A percentile compares a stretch with the other conserved stretches of the same genome.
Evolutionary conservation across 2,113 vertebrate species (phyloP).

Genomic region (Macrotis lagotis): DNA sequence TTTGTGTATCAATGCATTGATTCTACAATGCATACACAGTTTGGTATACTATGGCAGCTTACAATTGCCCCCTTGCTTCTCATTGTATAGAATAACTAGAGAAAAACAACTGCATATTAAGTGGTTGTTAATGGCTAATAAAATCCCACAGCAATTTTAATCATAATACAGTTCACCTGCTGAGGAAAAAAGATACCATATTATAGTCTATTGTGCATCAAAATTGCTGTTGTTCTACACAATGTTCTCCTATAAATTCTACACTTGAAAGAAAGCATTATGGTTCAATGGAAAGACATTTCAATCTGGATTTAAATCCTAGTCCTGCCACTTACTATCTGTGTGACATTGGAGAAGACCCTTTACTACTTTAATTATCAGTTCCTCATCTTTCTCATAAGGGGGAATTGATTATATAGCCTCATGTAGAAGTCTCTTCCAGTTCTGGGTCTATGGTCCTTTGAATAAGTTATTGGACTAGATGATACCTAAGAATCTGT

Average conservation of each 20-base stretch:
- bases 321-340: background rate
- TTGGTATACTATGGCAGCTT: constrained; percentile 23
- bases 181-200: background rate
- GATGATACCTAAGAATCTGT: background rate
- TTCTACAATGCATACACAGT: constrained; percentile 11
- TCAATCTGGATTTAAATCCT: background rate
- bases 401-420: background rate
- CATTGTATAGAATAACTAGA: background rate
- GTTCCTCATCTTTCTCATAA: background rate
- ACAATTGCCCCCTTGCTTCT: constrained; percentile 4
- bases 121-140: background rate
- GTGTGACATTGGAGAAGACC: background rate
- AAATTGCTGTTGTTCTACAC: background rate
- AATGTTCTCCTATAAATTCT: background rate
- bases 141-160: background rate
- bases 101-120: background rate
- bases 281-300: background rate
- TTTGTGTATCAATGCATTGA: background rate
- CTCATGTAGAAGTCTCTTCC: background rate
- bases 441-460: background rate
- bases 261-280: background rate
- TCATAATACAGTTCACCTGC: background rate
- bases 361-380: background rate
- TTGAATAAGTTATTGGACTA: background rate
- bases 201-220: background rate